Evolutionary conservation across 1,140 invertebrate species (phyloP).

Genomic region (Agraylea sexmaculata): DNA sequence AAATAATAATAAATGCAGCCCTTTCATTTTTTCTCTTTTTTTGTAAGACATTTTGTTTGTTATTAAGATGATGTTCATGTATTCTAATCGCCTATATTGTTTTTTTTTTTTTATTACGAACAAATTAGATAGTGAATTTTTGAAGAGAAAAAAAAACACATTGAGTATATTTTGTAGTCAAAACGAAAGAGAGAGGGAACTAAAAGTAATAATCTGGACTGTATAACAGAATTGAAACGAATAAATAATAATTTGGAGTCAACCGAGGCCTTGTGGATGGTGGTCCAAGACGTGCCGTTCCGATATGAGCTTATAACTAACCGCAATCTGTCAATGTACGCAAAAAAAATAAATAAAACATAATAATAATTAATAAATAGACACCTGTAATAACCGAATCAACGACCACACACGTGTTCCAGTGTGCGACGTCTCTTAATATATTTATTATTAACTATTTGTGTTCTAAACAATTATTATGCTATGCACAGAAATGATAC

Average conservation of each 20-base stretch:
- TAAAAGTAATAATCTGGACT: slow-evolving; percentile 17
- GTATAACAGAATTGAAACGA: slow-evolving; percentile 21
- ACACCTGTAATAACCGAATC: no score
- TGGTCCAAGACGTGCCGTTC: slow-evolving; percentile 16
- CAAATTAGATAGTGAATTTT: slow-evolving; percentile 23
- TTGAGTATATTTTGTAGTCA: slow-evolving; percentile 22
- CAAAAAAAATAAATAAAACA: no score
- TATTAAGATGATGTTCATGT: no score
- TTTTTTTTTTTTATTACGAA: slow-evolving; percentile 22
- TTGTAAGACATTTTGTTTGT: slow-evolving; percentile 20
- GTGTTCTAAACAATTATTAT: slow-evolving; percentile 22
- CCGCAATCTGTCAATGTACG: slow-evolving; percentile 10
- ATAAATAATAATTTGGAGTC: slow-evolving; percentile 19
- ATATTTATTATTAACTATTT: slow-evolving; percentile 7
- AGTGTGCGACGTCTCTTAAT: no score
- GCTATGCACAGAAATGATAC: slow-evolving; percentile 23
- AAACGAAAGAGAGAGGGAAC: no score
- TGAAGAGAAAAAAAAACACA: slow-evolving; percentile 16
- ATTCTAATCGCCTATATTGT: slow-evolving; percentile 18
- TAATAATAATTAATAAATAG: no score
- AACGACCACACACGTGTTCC: no score
- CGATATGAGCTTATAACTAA: slow-evolving; percentile 19
- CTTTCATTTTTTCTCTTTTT: slow-evolving; percentile 17
- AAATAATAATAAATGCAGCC: slow-evolving; percentile 20
- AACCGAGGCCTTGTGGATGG: slow-evolving; percentile 21